A percentile compares a stretch with the other conserved stretches of the same genome.
These are phyloP conservation scores for Zophobas atratus DNA, from an alignment of 1,140 invertebrate genomes.

Conservation along the genomic window DNA sequence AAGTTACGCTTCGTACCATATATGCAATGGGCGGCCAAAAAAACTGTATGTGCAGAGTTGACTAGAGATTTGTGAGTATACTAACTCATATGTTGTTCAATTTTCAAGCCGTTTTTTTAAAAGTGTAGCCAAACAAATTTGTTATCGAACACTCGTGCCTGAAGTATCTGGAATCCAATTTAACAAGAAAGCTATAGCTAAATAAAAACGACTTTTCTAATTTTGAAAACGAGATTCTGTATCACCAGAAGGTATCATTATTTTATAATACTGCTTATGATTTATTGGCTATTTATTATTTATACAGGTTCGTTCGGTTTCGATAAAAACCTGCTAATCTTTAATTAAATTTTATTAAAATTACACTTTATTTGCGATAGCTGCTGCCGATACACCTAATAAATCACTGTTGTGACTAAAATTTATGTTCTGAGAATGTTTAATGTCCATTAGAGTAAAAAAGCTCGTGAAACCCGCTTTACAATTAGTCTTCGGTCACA, in stretches of 20 bases:
- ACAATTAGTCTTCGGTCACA: not conserved
- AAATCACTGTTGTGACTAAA: not conserved
- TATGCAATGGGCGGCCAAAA: too few species aligned
- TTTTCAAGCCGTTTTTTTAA: too few species aligned
- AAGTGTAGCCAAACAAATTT: too few species aligned
- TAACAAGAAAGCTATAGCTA: too few species aligned
- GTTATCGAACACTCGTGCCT: too few species aligned
- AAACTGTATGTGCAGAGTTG: too few species aligned
- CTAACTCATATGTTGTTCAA: too few species aligned
- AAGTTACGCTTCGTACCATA: too few species aligned
- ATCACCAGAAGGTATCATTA: not conserved
- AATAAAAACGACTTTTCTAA: not conserved
- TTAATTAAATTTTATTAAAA: constrained; percentile 3
- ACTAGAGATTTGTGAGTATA: too few species aligned
- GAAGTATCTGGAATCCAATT: too few species aligned
- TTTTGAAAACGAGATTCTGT: not conserved
- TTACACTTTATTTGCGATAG: not conserved
- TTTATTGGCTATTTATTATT: not conserved
- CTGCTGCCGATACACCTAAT: not conserved
- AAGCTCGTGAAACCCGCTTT: not conserved
- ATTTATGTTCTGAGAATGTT: not conserved
- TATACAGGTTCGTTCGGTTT: not conserved
- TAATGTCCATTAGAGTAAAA: not conserved
- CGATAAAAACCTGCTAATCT: not conserved
- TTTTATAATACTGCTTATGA: not conserved